Percentiles rank a stretch among this genome's conserved stretches.
phyloP scores from a whole-genome alignment of 1,140 invertebrate species.

The Bombus soroeensis region DNA sequence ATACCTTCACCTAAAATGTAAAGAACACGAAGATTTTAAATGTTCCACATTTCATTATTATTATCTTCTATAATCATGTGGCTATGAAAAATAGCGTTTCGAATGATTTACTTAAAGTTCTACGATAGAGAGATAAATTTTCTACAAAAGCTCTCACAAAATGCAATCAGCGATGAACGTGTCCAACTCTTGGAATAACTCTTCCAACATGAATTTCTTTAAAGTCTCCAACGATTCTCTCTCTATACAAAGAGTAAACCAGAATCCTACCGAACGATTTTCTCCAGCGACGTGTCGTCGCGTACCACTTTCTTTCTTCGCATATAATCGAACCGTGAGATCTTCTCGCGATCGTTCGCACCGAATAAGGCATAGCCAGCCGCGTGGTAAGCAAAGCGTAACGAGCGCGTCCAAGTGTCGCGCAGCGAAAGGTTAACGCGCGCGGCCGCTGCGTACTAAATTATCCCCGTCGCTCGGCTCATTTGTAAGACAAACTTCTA shows the following conservation, averaged over 20 bases:
- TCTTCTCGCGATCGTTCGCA: neutral
- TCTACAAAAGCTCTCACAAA: too few relatives aligned
- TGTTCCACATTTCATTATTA: too few relatives aligned
- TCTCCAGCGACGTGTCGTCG: neutral
- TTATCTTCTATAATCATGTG: too few relatives aligned
- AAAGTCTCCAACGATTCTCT: neutral
- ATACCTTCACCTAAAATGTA: too few relatives aligned
- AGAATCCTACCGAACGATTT: neutral
- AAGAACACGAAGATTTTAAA: too few relatives aligned
- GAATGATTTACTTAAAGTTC: too few relatives aligned
- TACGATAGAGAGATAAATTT: too few relatives aligned
- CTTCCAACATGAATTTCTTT: too few relatives aligned
- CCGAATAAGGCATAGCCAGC: neutral
- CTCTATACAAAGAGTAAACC: neutral
- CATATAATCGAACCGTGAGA: neutral
- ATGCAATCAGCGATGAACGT: too few relatives aligned
- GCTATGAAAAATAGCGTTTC: too few relatives aligned
- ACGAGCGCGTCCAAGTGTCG: constrained; percentile 68
- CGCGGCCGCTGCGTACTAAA: constrained; percentile 73
- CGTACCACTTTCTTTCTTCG: neutral
- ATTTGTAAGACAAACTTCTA: constrained; percentile 81
- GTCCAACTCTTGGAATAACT: too few relatives aligned
- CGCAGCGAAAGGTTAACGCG: constrained; percentile 72
- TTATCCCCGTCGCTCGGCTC: constrained; percentile 80
- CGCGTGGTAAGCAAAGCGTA: constrained; percentile 72